Conservation (phyloP, 92 coral and sea anemone species). For the Zoanthus gigantus region DNA sequence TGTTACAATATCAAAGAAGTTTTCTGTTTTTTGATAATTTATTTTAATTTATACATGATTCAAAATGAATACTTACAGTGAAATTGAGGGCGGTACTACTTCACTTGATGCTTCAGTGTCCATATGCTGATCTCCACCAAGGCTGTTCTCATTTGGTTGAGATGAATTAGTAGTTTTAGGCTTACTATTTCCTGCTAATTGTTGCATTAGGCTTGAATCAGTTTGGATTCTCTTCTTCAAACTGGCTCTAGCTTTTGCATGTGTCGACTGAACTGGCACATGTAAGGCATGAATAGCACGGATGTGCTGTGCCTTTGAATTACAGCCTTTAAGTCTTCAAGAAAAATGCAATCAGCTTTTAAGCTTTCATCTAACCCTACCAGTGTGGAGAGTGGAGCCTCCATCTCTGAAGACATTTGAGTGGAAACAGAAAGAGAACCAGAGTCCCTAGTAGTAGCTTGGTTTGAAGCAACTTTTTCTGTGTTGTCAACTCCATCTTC, state of each 20-base stretch:
- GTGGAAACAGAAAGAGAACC: background rate
- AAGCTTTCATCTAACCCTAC: conserved; percentile 28
- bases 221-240: conserved; percentile 16
- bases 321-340: conserved; percentile 28
- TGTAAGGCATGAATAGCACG: conserved; percentile 4
- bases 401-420: conserved; percentile 5
- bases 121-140: conserved; percentile 1
- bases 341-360: conserved; percentile 41
- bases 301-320: conserved; percentile 10
- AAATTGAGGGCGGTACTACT: conserved; percentile 28
- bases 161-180: background rate
- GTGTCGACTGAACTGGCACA: background rate
- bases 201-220: conserved; percentile 16
- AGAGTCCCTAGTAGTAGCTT: conserved; percentile 13
- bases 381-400: conserved; percentile 10
- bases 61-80: conserved; percentile 2
- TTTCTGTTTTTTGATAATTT: conserved; percentile 10
- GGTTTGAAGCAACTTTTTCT: conserved; percentile 16
- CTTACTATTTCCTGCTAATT: background rate
- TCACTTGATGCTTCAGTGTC: conserved; percentile 24
- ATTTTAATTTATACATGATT: conserved; percentile 1
- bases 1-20: background rate
- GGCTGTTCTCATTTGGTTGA: background rate
- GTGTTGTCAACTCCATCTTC: conserved; percentile 27
- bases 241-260: conserved; percentile 15